phyloP scores from a whole-genome alignment of 2,113 vertebrate species.

The Rhodinocichla rosea region DNA sequence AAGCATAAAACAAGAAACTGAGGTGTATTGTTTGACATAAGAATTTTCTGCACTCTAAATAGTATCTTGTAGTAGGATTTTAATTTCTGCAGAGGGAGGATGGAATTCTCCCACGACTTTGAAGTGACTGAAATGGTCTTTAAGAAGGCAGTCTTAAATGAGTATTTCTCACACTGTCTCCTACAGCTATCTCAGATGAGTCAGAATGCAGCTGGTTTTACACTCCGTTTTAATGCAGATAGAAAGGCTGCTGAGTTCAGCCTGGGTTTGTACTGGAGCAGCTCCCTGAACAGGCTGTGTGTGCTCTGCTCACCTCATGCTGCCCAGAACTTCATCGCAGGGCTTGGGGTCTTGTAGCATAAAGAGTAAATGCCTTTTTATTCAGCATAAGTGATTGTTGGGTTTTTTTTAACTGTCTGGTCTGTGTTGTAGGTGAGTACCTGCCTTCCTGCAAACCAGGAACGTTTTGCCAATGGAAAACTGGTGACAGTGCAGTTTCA shows the following conservation, averaged over 20 bases:
- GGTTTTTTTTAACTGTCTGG: too few species aligned
- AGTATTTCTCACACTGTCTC: accelerated
- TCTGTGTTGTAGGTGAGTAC: conserved; percentile 78
- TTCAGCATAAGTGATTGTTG: neutral
- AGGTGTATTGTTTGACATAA: neutral
- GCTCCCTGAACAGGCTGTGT: neutral
- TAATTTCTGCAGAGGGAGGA: neutral
- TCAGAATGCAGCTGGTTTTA: neutral
- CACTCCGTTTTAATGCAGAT: neutral
- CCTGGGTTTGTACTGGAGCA: neutral
- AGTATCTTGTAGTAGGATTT: neutral
- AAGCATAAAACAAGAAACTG: neutral
- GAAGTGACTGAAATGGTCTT: neutral
- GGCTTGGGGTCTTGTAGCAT: neutral
- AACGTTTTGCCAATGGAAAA: conserved; percentile 70
- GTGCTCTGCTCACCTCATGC: neutral
- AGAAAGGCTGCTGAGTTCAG: neutral
- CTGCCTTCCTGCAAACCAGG: conserved; percentile 83
- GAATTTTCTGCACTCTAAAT: neutral
- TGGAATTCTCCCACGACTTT: neutral
- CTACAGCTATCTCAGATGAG: neutral
- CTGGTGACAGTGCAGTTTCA: conserved; percentile 91
- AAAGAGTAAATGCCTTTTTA: neutral
- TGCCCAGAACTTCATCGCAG: neutral
- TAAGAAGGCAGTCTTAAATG: neutral